Evolutionary conservation across 2,888 invertebrate species (phyloP), one percentile per base, ranked within the genome.

Genomic region (Chloroclysta siterata): DNA sequence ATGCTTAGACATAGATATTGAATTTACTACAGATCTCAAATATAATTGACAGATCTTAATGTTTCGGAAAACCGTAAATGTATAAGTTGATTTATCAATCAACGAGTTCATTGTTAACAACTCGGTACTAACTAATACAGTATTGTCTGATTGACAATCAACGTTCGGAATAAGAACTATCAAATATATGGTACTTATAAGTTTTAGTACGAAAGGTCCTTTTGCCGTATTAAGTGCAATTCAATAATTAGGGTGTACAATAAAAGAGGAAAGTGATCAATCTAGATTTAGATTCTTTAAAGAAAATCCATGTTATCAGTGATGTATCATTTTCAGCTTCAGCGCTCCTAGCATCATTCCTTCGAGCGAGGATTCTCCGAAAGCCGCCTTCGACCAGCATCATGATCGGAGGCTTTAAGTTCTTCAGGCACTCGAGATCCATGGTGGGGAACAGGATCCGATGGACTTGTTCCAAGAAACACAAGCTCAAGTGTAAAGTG

Each of bases 401-500:
- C 11, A 82, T 72, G 63, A 86, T 91, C 5, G 89, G 85, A 14
- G 90, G 89, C 0, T 88, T 88, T 72, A 91, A 91, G 69, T 91
- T 87, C 79, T 90, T 87, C 73, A 78, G 91, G 36, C 91, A 92
- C 66, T 92, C 91, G 0, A 76, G 91, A 2, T 89, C 90, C 0
- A 77, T 90, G 11, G 78, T 87, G 57, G 90, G 91, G 0, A 84
- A 91, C 67, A 81, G 90, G 41, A 88, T 90, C 66, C 75, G 92
- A 41, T 92, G 92, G 92, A 88, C 89, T 0, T 92, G 92, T 67
- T 80, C 90, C 1, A 89, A 90, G 76, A 91, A 90, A 73, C 88
- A 90, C 53, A 90, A 87, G 66, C 81, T 87, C 60, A 90, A 91
- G 71, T 92, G 91, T 63, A 88, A 87, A 71, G 91, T 86, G 0